Conservation (phyloP, 2,888 invertebrate genomes). For the Limnephilus rhombicus region DNA sequence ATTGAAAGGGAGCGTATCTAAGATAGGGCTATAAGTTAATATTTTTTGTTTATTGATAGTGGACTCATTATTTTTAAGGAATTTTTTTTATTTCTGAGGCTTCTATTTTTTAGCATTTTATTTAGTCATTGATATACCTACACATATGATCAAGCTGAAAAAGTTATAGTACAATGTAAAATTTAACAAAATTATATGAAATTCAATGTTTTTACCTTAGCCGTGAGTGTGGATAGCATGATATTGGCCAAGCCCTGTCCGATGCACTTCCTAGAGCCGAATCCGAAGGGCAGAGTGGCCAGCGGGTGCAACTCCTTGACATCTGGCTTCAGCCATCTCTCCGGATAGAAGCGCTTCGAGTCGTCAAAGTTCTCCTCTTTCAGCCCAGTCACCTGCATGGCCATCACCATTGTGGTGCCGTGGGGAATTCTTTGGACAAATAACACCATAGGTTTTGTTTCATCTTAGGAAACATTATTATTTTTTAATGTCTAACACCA, state of each 20-base stretch:
- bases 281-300: conserved; percentile 82
- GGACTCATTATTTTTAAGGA: too few species aligned
- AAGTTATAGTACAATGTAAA: too few species aligned
- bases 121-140: too few species aligned
- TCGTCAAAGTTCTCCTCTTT: conserved; percentile 83
- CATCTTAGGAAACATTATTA: not conserved
- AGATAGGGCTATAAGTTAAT: too few species aligned
- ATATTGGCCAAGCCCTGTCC: conserved; percentile 81
- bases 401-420: conserved; percentile 82
- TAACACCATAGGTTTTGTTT: not conserved
- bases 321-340: conserved; percentile 78
- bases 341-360: conserved; percentile 79
- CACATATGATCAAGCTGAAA: too few species aligned
- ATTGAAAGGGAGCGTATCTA: too few species aligned
- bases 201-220: conserved; percentile 73
- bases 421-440: conserved; percentile 73
- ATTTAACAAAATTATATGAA: not conserved
- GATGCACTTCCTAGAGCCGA: conserved; percentile 80
- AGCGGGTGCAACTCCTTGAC: conserved; percentile 75
- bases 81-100: too few species aligned
- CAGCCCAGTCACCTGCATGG: conserved; percentile 79
- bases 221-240: conserved; percentile 78
- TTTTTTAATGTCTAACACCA: not conserved
- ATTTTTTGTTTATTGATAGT: too few species aligned
- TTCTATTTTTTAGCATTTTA: too few species aligned